Percentiles rank a stretch among this genome's conserved stretches.
Evolutionary conservation across 2,797 vertebrate genomes (phyloP).

Genomic region (Vireo griseus): DNA sequence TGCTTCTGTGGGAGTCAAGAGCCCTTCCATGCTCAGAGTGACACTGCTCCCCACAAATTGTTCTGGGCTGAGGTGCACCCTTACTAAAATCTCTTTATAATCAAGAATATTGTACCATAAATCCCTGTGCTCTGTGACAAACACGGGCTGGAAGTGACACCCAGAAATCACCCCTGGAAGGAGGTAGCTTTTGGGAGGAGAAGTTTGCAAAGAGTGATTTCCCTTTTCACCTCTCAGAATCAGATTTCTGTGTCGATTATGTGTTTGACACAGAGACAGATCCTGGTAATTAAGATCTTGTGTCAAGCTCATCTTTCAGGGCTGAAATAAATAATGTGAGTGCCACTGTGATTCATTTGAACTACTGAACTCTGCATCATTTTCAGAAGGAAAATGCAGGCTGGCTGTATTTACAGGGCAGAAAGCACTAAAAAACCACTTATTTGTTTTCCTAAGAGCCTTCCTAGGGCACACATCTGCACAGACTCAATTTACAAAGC

Average conservation of each 20-base stretch:
- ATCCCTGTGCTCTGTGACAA: not conserved
- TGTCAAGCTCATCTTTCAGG: not conserved
- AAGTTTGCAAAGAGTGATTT: not conserved
- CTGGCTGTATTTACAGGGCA: not conserved
- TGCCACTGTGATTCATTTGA: not conserved
- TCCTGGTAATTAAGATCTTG: slow-evolving; percentile 8
- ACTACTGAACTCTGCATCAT: not conserved
- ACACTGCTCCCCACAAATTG: not conserved
- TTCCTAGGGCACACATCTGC: not conserved
- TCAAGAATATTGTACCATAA: not conserved
- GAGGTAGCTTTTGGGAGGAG: not conserved
- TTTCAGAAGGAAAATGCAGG: not conserved
- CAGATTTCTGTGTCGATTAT: not conserved
- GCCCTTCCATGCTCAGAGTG: not conserved
- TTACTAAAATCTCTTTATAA: not conserved
- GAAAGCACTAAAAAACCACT: not conserved
- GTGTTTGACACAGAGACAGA: not conserved
- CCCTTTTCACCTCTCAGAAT: not conserved
- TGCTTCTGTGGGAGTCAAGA: not conserved
- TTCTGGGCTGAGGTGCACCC: not conserved
- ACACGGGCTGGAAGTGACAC: not conserved
- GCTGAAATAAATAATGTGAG: not conserved
- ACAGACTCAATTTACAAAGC: not conserved
- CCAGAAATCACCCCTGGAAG: not conserved
- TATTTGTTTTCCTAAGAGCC: not conserved